Evolutionary conservation across 2,888 invertebrate genomes (phyloP), one percentile per base, ranked within the genome.

Genomic region (Melikaiella ostensackeni): DNA sequence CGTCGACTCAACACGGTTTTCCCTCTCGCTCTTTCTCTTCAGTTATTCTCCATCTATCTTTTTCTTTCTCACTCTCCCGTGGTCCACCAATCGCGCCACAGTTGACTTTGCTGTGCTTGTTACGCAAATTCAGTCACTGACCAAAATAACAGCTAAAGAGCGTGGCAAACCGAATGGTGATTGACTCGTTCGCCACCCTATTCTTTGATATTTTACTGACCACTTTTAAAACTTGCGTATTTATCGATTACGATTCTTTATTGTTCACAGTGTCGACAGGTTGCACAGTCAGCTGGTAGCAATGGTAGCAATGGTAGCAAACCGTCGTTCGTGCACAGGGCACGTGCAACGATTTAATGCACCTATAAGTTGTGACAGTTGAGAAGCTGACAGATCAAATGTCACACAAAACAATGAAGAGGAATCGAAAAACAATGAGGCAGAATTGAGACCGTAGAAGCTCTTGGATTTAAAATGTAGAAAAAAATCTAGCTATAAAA

Each of bases 51-150:
- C 63, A 77, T 75, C 50, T 42, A 16, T 38, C 76, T 74, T 70
- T 76, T 76, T 81, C 76, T 79, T 75, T 80, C 80, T 80, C 78
- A 24, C 82, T 42, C 78, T 46, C 66, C 55, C 79, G 75, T 73
- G 74, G 74, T 81, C 84, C 82, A 84, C 86, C 84, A 85, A 87
- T 86, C 84, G 84, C 78, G 76, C 30, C 27, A 33, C 70, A 50
- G 70, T 74, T 79, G 80, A 81, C 80, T 82, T 79, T 77, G 73
- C 80, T 82, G 78, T 77, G 73, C 75, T 78, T 80, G 87, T 90
- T 90, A 89, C 90, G 89, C 88, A 90, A 90, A 89, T 85, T 86
- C 86, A 89, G 89, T 89, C 89, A 89, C 86, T 86, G 89, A 88
- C 89, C 85, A 89, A 91, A 90, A 90, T 90, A 90, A 89, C 86